Conservation (phyloP, 2,888 invertebrate species). For the Drosophila atripex region DNA sequence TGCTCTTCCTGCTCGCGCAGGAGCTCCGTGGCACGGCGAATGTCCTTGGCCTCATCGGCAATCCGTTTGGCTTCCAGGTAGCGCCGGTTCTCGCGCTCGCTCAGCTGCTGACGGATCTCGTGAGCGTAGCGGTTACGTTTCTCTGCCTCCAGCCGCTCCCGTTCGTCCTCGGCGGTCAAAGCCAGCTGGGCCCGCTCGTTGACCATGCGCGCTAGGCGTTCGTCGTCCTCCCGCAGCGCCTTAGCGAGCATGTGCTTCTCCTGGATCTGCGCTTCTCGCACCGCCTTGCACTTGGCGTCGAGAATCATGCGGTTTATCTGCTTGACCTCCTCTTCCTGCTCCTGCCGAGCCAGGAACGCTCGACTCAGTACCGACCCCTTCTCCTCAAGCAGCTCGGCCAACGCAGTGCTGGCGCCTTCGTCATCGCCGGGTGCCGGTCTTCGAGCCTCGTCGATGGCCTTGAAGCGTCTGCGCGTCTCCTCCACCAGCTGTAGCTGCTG, state of each 20-base stretch:
- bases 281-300: slow-evolving; percentile 93
- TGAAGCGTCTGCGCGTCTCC: slow-evolving; percentile 85
- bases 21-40: slow-evolving; percentile 74
- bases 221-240: slow-evolving; percentile 80
- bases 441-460: slow-evolving; percentile 83
- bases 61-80: slow-evolving; percentile 82
- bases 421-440: slow-evolving; percentile 49
- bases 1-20: slow-evolving; percentile 80
- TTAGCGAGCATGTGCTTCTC: slow-evolving; percentile 85
- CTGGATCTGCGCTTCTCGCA: slow-evolving; percentile 92
- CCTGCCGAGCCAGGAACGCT: slow-evolving; percentile 82
- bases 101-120: slow-evolving; percentile 81
- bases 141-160: slow-evolving; percentile 66
- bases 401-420: slow-evolving; percentile 82
- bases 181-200: slow-evolving; percentile 78
- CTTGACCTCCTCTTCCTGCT: slow-evolving; percentile 87
- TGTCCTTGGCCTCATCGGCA: slow-evolving; percentile 81
- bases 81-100: slow-evolving; percentile 80
- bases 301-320: slow-evolving; percentile 91
- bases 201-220: slow-evolving; percentile 81
- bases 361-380: slow-evolving; percentile 86
- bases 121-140: slow-evolving; percentile 79
- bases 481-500: slow-evolving; percentile 86
- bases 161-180: slow-evolving; percentile 78
- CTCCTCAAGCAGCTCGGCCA: slow-evolving; percentile 74